A percentile compares a stretch with the other conserved stretches of the same genome.
Evolutionary conservation across 2,888 invertebrate genomes (phyloP).

Genomic region (Teinopalpus imperialis): DNA sequence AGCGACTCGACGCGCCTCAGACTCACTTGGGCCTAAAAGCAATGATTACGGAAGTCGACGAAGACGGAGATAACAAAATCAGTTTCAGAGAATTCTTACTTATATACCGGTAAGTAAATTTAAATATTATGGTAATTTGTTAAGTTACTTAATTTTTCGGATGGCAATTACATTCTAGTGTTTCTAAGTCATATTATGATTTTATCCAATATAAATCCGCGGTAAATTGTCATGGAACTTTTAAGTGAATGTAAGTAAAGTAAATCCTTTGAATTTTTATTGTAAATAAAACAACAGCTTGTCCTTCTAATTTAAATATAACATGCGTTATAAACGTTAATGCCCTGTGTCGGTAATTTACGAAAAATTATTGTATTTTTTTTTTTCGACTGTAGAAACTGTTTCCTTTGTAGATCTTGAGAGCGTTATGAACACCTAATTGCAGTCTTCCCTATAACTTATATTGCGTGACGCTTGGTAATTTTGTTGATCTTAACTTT

Average conservation of each 20-base stretch:
- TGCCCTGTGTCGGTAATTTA: too few species aligned
- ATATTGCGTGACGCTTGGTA: constrained; percentile 11
- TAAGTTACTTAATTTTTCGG: too few species aligned
- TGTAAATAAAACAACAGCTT: too few species aligned
- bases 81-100: constrained; percentile 94
- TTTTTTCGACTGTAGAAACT: constrained; percentile 14
- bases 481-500: not conserved
- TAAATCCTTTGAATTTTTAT: too few species aligned
- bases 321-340: too few species aligned
- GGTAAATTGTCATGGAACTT: too few species aligned
- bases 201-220: too few species aligned
- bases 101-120: constrained; percentile 82
- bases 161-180: too few species aligned
- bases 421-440: constrained; percentile 10
- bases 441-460: not conserved
- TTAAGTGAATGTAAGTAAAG: too few species aligned
- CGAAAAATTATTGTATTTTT: not conserved
- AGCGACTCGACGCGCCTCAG: constrained; percentile 96
- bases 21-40: constrained; percentile 96
- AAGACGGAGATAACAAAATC: constrained; percentile 92
- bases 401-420: constrained; percentile 12
- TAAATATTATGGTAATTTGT: too few species aligned
- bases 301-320: too few species aligned
- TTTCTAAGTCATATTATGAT: too few species aligned
- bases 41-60: constrained; percentile 96